phyloP scores from a whole-genome alignment of 2,888 invertebrate species.

The Meiosimyza platycephala region DNA sequence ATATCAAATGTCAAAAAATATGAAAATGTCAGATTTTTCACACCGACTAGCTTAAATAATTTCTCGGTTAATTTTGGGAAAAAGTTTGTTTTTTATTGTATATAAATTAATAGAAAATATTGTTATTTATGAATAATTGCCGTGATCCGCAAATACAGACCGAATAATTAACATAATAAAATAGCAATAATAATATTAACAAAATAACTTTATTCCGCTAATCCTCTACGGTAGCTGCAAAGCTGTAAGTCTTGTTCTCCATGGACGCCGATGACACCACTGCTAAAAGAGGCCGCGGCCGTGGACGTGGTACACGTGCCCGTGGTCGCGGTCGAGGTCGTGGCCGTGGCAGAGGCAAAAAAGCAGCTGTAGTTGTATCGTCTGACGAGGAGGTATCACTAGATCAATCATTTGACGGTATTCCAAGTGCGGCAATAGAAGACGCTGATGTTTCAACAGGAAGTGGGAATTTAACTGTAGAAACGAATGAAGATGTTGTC shows the following conservation, averaged over 20 bases:
- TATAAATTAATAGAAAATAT: too few species aligned
- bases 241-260: neutral
- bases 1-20: too few species aligned
- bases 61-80: too few species aligned
- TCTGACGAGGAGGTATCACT: slow-evolving; percentile 72
- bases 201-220: too few species aligned
- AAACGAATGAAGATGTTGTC: slow-evolving; percentile 47
- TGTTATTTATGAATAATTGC: too few species aligned
- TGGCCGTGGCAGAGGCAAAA: slow-evolving; percentile 82
- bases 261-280: slow-evolving; percentile 55
- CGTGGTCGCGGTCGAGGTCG: slow-evolving; percentile 83
- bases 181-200: too few species aligned
- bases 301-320: slow-evolving; percentile 69
- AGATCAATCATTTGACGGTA: slow-evolving; percentile 59
- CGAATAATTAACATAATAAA: too few species aligned
- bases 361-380: slow-evolving; percentile 75
- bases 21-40: too few species aligned
- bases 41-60: too few species aligned
- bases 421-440: slow-evolving; percentile 62
- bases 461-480: slow-evolving; percentile 51
- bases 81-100: too few species aligned
- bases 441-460: slow-evolving; percentile 63
- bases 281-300: slow-evolving; percentile 60
- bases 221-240: too few species aligned
- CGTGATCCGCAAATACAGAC: too few species aligned